Evolutionary conservation across 1,140 invertebrate species (phyloP).

Genomic region (Diachasma alloeum): DNA sequence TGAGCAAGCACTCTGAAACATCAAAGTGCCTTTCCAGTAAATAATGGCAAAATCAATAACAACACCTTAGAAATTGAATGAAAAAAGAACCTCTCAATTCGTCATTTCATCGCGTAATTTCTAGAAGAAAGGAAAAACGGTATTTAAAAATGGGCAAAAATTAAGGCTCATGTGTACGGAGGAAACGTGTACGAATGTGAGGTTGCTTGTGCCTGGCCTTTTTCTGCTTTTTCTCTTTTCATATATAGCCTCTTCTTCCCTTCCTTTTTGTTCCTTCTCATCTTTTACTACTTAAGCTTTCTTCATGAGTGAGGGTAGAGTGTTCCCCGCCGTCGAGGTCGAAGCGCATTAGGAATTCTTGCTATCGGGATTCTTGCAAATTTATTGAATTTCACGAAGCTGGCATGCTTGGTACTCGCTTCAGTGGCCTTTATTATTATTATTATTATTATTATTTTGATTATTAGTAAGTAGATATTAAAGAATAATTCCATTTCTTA

Average conservation of each 20-base stretch:
- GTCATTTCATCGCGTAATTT: neutral
- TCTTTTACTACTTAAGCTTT: slow-evolving; percentile 6
- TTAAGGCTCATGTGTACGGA: neutral
- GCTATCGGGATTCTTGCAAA: slow-evolving; percentile 35
- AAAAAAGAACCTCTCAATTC: neutral
- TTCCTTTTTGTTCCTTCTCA: neutral
- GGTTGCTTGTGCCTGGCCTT: slow-evolving; percentile 15
- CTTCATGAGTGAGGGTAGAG: neutral
- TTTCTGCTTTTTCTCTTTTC: neutral
- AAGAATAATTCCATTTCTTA: no score
- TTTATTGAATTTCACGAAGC: slow-evolving; percentile 37
- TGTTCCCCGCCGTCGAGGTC: slow-evolving; percentile 25
- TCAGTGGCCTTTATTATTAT: neutral
- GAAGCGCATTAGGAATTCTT: slow-evolving; percentile 37
- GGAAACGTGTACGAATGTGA: slow-evolving; percentile 24
- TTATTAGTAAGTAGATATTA: neutral
- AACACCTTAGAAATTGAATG: neutral
- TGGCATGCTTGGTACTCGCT: slow-evolving; percentile 14
- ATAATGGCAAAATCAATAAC: neutral
- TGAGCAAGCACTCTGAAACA: no score
- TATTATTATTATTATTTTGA: neutral
- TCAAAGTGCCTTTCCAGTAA: no score
- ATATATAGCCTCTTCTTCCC: slow-evolving; percentile 11
- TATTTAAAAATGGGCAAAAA: slow-evolving; percentile 11
- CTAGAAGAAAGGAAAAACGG: neutral